These are phyloP conservation scores for Neosilurus hyrtlii DNA, from an alignment of 2,797 vertebrate species.

Conservation along the genomic window DNA sequence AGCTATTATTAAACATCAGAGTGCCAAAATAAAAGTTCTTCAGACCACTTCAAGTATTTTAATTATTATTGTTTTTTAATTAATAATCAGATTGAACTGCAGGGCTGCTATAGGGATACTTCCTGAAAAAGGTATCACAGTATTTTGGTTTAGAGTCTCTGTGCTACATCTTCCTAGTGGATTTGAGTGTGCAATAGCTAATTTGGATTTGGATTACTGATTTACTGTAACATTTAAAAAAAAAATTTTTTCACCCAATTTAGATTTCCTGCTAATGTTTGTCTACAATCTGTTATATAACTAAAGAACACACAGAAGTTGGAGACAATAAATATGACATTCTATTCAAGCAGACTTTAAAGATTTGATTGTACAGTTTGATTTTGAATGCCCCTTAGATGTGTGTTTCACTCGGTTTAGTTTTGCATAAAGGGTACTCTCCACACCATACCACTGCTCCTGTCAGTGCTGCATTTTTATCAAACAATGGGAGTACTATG, in stretches of 20 bases:
- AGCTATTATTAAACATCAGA: background rate
- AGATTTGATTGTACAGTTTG: background rate
- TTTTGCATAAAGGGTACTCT: slow-evolving; percentile 13
- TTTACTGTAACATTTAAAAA: background rate
- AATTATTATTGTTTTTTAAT: background rate
- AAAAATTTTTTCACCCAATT: background rate
- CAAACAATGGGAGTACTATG: slow-evolving; percentile 13
- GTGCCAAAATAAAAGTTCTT: background rate
- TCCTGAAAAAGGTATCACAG: background rate
- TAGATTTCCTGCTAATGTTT: background rate
- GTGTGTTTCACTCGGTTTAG: slow-evolving; percentile 27
- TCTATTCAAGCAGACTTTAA: background rate
- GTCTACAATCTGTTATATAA: background rate
- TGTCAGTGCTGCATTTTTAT: slow-evolving; percentile 40
- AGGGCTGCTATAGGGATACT: background rate
- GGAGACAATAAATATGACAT: background rate
- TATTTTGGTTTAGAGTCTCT: background rate
- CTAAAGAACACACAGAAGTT: background rate
- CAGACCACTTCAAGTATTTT: background rate
- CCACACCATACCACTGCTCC: slow-evolving; percentile 47
- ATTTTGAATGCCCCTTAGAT: slow-evolving; percentile 20
- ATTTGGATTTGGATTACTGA: background rate
- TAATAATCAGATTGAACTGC: background rate
- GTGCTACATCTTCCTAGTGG: background rate
- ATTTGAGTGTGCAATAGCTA: too few relatives aligned